Percentiles rank a stretch among this genome's conserved stretches.
These are phyloP conservation scores for Andrena hattorfiana DNA, from an alignment of 2,888 invertebrate species.

Conservation along the genomic window DNA sequence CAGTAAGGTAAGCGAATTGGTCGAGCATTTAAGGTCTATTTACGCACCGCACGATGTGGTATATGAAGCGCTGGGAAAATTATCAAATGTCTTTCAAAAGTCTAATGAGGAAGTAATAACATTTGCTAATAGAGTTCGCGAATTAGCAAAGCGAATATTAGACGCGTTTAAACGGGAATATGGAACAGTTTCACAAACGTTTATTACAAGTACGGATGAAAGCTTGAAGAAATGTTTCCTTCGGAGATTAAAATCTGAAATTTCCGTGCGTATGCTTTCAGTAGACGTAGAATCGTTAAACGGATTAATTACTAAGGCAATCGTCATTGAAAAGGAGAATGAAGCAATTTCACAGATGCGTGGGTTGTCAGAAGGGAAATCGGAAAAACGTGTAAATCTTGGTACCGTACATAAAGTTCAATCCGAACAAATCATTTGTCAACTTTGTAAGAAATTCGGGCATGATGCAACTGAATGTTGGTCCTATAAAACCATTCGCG, in stretches of 20 bases:
- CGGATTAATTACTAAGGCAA: constrained; percentile 2
- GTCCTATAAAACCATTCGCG: neutral
- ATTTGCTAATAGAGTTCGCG: constrained; percentile 15
- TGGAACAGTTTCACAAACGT: neutral
- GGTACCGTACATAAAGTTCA: constrained; percentile 1
- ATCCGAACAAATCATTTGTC: neutral
- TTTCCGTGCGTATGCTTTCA: neutral
- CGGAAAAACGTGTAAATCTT: neutral
- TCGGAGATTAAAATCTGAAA: constrained; percentile 1
- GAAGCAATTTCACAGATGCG: constrained; percentile 14
- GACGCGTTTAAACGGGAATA: constrained; percentile 16
- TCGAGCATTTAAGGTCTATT: neutral
- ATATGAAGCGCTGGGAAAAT: constrained; percentile 7
- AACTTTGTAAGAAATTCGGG: constrained; percentile 4
- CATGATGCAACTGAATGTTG: neutral
- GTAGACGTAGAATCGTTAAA: neutral
- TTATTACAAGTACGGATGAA: constrained; percentile 6
- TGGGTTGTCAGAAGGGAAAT: neutral
- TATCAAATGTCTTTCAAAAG: constrained; percentile 5
- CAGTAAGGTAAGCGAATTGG: constrained; percentile 4
- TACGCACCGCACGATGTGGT: constrained; percentile 11
- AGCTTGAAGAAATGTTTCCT: constrained; percentile 7
- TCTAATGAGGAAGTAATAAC: constrained; percentile 4
- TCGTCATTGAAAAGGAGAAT: neutral
- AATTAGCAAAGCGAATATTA: constrained; percentile 17